Evolutionary conservation across 2,113 vertebrate species (phyloP), one percentile per base, ranked within the genome.

Genomic region (Amblyopsis rosae): DNA sequence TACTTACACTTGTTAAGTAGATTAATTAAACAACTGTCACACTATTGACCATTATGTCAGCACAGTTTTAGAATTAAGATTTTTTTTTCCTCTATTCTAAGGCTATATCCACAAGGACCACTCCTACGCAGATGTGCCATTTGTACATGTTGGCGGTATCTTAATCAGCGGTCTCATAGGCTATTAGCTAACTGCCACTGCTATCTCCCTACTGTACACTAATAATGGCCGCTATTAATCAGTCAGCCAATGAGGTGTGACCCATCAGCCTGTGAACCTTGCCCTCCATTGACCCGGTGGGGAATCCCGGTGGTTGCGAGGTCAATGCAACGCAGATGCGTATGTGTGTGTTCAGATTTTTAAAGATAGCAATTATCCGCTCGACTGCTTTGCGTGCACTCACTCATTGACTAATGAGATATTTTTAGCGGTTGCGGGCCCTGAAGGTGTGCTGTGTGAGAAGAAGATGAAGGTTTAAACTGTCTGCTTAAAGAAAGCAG

Each of bases 151-250:
- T 75, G 65, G 59, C 46, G 9, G 9, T 12, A 2, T 73, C 67
- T 77, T 81, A 76, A 81, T 84, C 75, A 45, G 76, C 41, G 26
- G 26, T 59, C 81, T 81, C 62, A 51, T 13, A 41, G 79, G 76
- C 83, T 62, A 54, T 68, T 70, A 57, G 80, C 73, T 66, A 70
- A 84, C 80, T 46, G 45, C 72, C 66, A 45, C 67, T 0, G 68
- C 75, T 82, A 77, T 85, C 69, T 55, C 75, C 62, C 65, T 3
- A 49, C 66, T 66, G 79, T 67, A 70, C 76, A 69, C 69, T 69
- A 79, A 55, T 81, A 83, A 88, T 77, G 65, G 70, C 73, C 3
- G 46, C 70, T 46, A 81, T 89, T 80, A 83, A 84, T 88, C 87
- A 77, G 77, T 83, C 74, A 67, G 65, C 81, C 82, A 84, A 85